Evolutionary conservation across 2,113 vertebrate genomes (phyloP), one percentile per base, ranked within the genome.

Genomic region (Vimba vimba): DNA sequence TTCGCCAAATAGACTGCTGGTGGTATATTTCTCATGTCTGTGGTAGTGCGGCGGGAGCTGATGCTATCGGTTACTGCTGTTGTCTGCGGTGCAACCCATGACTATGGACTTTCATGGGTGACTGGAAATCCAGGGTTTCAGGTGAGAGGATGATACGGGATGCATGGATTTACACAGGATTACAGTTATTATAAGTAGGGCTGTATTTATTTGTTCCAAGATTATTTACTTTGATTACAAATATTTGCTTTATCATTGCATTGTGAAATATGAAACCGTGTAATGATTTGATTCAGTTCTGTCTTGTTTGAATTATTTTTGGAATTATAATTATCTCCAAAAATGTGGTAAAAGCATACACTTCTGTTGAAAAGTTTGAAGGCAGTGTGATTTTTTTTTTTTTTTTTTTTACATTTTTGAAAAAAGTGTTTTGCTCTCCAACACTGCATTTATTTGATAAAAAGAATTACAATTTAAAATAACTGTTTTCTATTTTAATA

Each of bases 61-160:
- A 89, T 90, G 76, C 55, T 90, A 90, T 89, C 87, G 79, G 62
- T 86, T 82, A 86, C 57, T 85, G 64, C 21, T 73, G 57, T 83
- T 83, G 83, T 89, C 62, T 89, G 66, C 6, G 7, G 47, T 59
- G 43, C 62, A 79, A 50, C 83, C 86, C 66, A 75, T 62, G 21
- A 66, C 79, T 60, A 75, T 66, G 84, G 21, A 39, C 12, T 17
- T 85, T 79, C 55, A 73, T 68, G 85, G 71, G 66, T 79, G 86
- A 85, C 36, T 83, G 36, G 43, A 64, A 68, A 30, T 23, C 25
- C 43, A 45, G 11, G 12, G 52, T 55, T 81, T 79, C 33, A 33
- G 78, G 25, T 55, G 47, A 55, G 25, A 80, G 76, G 13, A 55
- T 27, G 75, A 21, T 27, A 57, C 5, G n/a, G 50, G 23, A 71